These are phyloP conservation scores for Himantopus leucocephalus DNA, from an alignment of 2,113 vertebrate genomes.

Conservation along the genomic window DNA sequence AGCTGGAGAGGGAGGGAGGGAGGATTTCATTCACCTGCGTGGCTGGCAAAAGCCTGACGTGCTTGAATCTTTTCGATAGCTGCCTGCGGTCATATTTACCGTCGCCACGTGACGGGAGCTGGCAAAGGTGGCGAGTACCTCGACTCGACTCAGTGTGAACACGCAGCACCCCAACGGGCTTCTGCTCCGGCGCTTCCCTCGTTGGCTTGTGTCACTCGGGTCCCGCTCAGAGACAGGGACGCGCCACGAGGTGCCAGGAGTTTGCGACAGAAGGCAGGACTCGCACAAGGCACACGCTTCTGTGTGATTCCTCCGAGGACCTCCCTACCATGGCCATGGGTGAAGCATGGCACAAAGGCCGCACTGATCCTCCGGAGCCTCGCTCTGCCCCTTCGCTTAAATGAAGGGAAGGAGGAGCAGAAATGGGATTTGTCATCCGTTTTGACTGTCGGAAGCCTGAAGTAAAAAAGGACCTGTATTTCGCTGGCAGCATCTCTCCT, in stretches of 20 bases:
- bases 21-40: not conserved
- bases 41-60: not conserved
- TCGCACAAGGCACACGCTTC: rapidly evolving
- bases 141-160: not conserved
- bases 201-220: not conserved
- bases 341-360: not conserved
- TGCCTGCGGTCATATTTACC: not conserved
- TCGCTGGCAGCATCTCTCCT: not conserved
- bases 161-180: not conserved
- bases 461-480: not conserved
- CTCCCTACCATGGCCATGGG: not conserved
- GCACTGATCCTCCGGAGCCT: not conserved
- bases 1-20: not conserved
- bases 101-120: not conserved
- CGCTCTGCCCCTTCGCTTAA: not conserved
- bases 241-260: rapidly evolving
- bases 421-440: not conserved
- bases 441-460: not conserved
- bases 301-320: rapidly evolving
- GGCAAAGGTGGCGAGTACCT: not conserved
- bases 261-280: not conserved
- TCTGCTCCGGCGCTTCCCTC: not conserved
- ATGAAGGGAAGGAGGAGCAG: not conserved
- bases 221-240: not conserved
- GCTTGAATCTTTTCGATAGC: not conserved